phyloP scores from a whole-genome alignment of 2,797 vertebrate species.

The Cetoscarus ocellatus region DNA sequence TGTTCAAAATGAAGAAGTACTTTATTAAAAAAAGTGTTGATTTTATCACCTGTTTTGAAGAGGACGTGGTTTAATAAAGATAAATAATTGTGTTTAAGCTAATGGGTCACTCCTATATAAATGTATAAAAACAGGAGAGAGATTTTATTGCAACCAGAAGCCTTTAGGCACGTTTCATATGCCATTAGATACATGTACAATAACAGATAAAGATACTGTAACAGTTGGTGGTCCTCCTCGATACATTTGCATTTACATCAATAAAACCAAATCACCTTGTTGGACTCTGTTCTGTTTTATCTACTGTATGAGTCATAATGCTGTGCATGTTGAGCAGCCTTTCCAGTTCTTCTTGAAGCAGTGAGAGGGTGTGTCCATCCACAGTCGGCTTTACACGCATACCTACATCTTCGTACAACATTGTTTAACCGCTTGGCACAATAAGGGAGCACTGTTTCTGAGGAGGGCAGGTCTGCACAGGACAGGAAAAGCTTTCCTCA shows the following conservation, averaged over 20 bases:
- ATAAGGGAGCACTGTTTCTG: conserved; percentile 27
- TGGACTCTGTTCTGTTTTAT: conserved; percentile 9
- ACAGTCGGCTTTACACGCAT: conserved; percentile 35
- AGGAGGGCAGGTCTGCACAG: conserved; percentile 48
- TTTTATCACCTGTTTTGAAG: background rate
- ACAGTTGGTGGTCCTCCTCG: background rate
- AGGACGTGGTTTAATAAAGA: background rate
- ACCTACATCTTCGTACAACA: conserved; percentile 15
- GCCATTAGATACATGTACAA: background rate
- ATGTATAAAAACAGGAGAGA: background rate
- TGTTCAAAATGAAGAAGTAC: background rate
- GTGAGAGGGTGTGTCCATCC: conserved; percentile 50
- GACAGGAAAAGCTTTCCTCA: conserved; percentile 22
- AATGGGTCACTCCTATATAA: background rate
- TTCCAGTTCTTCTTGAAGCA: conserved; percentile 59
- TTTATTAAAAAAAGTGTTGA: background rate
- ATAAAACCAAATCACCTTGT: conserved; percentile 36
- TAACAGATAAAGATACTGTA: background rate
- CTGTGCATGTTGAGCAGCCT: conserved; percentile 4
- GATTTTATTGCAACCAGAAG: background rate
- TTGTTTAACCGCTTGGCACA: conserved; percentile 9
- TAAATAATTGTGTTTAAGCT: background rate
- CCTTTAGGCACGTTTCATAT: background rate
- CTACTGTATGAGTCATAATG: background rate
- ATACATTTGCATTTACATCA: conserved; percentile 11